These are phyloP conservation scores for Caradrina clavipalpis DNA, from an alignment of 2,888 invertebrate species.

Conservation along the genomic window DNA sequence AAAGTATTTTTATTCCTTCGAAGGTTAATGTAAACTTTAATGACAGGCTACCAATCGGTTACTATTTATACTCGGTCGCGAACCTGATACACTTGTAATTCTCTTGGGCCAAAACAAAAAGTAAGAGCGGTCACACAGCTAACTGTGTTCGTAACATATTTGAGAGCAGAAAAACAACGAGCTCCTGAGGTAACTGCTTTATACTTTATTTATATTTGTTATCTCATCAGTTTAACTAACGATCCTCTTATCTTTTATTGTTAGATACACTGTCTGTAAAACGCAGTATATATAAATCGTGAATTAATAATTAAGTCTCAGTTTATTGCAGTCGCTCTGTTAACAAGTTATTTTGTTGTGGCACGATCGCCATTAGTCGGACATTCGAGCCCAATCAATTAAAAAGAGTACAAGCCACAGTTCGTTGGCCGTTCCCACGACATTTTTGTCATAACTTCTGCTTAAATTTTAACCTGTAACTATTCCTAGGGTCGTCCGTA, in stretches of 20 bases:
- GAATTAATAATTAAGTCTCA: conserved; percentile 74
- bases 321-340: conserved; percentile 67
- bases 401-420: conserved; percentile 74
- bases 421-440: conserved; percentile 83
- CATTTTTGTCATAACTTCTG: conserved; percentile 88
- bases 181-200: conserved; percentile 47
- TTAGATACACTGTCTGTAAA: conserved; percentile 55
- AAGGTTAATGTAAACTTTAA: conserved; percentile 36
- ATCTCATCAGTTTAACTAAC: conserved; percentile 56
- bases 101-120: conserved; percentile 50
- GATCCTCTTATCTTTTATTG: conserved; percentile 59
- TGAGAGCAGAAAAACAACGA: conserved; percentile 56
- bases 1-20: conserved; percentile 28
- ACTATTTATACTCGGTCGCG: conserved; percentile 57
- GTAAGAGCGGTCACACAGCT: conserved; percentile 36
- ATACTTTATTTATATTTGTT: conserved; percentile 53
- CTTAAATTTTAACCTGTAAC: conserved; percentile 74
- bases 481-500: conserved; percentile 75
- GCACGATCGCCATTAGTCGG: conserved; percentile 78
- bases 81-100: conserved; percentile 59
- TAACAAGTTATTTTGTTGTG: conserved; percentile 76
- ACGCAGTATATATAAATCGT: conserved; percentile 68
- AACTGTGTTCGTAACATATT: conserved; percentile 53
- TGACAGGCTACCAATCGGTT: conserved; percentile 35
- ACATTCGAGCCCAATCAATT: conserved; percentile 75